Conservation (phyloP, 1,140 invertebrate species). For the Nasonia longicornis region DNA sequence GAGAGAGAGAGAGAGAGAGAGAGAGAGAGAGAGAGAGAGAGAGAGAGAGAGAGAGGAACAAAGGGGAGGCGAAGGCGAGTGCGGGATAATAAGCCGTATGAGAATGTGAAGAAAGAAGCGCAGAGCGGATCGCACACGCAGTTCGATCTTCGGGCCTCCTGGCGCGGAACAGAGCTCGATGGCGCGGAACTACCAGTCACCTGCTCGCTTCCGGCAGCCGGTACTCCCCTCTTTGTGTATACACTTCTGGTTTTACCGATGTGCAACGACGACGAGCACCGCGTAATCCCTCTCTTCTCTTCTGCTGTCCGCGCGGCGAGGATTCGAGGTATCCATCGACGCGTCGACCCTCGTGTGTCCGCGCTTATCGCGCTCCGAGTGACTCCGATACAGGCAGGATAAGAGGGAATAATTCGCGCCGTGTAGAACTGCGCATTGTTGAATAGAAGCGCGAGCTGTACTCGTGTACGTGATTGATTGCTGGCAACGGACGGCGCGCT, state of each 20-base stretch:
- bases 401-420: not conserved
- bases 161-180: slow-evolving; percentile 69
- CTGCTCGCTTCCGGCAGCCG: slow-evolving; percentile 68
- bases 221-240: slow-evolving; percentile 47
- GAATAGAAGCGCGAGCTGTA: too few species aligned
- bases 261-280: not conserved
- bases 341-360: not conserved
- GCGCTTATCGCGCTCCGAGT: not conserved
- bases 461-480: too few species aligned
- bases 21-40: too few species aligned
- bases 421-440: not conserved
- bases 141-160: slow-evolving; percentile 65
- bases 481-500: too few species aligned
- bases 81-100: slow-evolving; percentile 38
- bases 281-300: not conserved
- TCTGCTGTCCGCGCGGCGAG: not conserved
- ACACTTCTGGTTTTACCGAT: slow-evolving; percentile 38
- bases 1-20: too few species aligned
- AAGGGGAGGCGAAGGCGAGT: not conserved
- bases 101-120: slow-evolving; percentile 42
- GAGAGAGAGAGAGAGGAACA: not conserved
- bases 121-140: slow-evolving; percentile 54
- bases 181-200: slow-evolving; percentile 69
- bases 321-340: not conserved
- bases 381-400: not conserved